Base-by-base conservation (phyloP, 2,113 vertebrate genomes). In the Pterophyllum scalare region DNA sequence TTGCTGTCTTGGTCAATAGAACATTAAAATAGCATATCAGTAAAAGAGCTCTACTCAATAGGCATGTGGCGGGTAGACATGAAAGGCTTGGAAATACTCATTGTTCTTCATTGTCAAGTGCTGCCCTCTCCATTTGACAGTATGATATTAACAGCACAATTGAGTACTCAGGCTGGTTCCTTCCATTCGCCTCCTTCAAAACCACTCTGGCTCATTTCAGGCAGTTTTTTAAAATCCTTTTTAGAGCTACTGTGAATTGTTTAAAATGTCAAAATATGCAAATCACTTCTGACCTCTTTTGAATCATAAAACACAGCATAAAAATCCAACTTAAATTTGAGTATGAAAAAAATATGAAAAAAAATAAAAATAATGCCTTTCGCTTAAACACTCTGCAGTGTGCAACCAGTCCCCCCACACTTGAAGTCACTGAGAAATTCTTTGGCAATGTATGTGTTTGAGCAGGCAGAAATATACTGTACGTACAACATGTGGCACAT, bases 211-310 rank as follows among this genome's bases (percentile, higher is more conserved):
- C 80, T 84, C 81, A 89, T 88, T 90, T 86, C 81, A 89, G 81
- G 72, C 79, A 80, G 80, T 57, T 83, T 84, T 87, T 84, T 54
- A 22, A 84, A 87, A 79, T 64, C 43, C 28, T 6, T 76, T 87
- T 88, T 60, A 59, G 31, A 89, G 85, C 56, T 61, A 33, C 84
- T 38, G 33, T 28, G 75, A 87, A 93, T 89, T 90, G 88, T 89
- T 91, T 87, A 90, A 90, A 92, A 93, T 88, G 91, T 91, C 90
- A 90, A 87, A 92, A 86, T 91, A 93, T 93, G 88, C 89, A 93
- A 90, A 93, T 92, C 62, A 78, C 49, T 75, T 62, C 40, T 90
- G 84, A 91, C 89, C 88, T 79, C 82, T 59, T 86, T 80, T 78
- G 79, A 92, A 87, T 91, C 35, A 58, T 75, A 74, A 86, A 92